Base-by-base conservation (phyloP, 2,113 vertebrate species). In the Pseudorectes ferrugineus region DNA sequence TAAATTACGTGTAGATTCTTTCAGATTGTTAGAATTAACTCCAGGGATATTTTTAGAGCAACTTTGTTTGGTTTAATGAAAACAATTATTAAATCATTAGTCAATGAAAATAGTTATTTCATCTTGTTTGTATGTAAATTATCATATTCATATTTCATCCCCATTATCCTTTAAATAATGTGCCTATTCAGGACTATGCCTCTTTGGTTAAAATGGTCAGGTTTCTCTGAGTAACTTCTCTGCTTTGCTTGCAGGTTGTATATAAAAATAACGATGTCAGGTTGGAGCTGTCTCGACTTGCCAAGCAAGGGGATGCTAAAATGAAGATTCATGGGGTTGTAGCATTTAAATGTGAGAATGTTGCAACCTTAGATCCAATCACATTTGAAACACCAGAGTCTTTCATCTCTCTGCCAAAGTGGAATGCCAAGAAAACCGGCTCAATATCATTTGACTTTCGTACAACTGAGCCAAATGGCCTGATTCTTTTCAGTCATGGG, bases 361-460 rank as follows among this genome's bases (percentile, higher is more conserved):
- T 99, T 79, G 99, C 99, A 93, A 99, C 99, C 72, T 97, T 99
- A 90, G 99, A 99, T 95, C 99, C 99, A 88, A 99, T 99, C 97
- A 99, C 99, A 29, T 99, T 99, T 67, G 99, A 99, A 98, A 99
- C 99, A 5, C 99, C 99, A 2, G 99, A 99, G 92, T 99, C 99
- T 70, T 99, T 98, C 85, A 99, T 99, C 84, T 98, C 99, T 78
- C 98, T 99, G 90, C 98, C 99, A 89, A 99, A 99, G 93, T 99
- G 99, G 99, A 99, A 99, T 77, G 99, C 99, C 70, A 99, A 99
- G 97, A 99, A 99, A 97, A 99, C 99, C 7, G 99, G 99, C 77
- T 99, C 99, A 55, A 99, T 99, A 97, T 99, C 99, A 24, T 99
- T 99, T 95, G 99, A 99, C 97, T 99, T 99, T 92, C 99, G 99